These are phyloP conservation scores for Apomyelois bistriatella DNA, from an alignment of 2,888 invertebrate species.

Conservation along the genomic window DNA sequence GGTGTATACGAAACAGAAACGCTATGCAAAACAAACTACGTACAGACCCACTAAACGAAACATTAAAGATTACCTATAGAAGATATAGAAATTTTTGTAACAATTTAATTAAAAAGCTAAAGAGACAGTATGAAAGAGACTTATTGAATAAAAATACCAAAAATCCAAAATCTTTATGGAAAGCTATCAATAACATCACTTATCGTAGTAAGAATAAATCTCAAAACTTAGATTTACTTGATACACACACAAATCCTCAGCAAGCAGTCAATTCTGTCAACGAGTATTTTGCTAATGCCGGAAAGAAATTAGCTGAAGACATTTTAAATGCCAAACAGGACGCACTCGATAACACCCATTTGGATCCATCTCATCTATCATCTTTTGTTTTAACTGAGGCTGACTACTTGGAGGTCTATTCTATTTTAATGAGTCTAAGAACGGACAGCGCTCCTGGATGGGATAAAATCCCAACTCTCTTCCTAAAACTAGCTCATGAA, in stretches of 20 bases:
- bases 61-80: conserved; percentile 9
- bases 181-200: background rate
- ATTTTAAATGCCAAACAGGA: background rate
- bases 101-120: conserved; percentile 18
- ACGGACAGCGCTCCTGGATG: conserved; percentile 6
- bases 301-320: background rate
- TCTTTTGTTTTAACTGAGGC: background rate
- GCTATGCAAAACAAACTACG: conserved; percentile 8
- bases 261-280: conserved; percentile 3
- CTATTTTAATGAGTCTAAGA: background rate
- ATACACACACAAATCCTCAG: background rate
- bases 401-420: background rate
- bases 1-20: conserved; percentile 13
- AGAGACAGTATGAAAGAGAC: conserved; percentile 14
- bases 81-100: conserved; percentile 16
- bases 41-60: conserved; percentile 3
- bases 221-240: background rate
- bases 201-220: background rate
- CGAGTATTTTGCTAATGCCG: conserved; percentile 1
- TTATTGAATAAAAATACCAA: background rate
- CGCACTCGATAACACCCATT: background rate
- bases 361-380: background rate
- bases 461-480: conserved; percentile 9
- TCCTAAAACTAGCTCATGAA: conserved; percentile 1
- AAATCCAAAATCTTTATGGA: background rate